A percentile compares a stretch with the other conserved stretches of the same genome.
Evolutionary conservation across 1,140 invertebrate species (phyloP).

Genomic region (Trypoxylus dichotomus): DNA sequence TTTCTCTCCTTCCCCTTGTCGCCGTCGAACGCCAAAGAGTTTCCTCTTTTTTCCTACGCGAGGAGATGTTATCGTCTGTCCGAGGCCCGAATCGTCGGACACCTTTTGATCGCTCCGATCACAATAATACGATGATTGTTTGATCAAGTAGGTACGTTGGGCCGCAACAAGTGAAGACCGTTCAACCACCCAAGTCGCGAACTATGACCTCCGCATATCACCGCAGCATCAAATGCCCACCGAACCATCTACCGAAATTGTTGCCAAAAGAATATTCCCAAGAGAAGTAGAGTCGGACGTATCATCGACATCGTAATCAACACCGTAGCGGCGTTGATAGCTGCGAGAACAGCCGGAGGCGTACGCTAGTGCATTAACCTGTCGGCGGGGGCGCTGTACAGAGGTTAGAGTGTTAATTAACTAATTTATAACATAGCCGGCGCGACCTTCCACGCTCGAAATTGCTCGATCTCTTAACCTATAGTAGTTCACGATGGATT

Average conservation of each 20-base stretch:
- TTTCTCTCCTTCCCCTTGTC: neutral
- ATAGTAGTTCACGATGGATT: neutral
- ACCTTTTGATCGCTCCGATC: constrained; percentile 19
- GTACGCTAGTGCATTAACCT: constrained; percentile 39
- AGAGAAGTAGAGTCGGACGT: neutral
- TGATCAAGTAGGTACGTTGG: constrained; percentile 4
- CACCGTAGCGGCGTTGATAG: neutral
- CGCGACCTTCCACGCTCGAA: constrained; percentile 9
- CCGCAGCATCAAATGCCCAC: neutral
- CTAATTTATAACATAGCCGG: constrained; percentile 41
- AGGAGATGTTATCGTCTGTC: neutral
- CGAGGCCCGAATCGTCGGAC: neutral
- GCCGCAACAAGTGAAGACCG: constrained; percentile 4
- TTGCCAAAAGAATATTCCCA: constrained; percentile 14
- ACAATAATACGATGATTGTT: constrained; percentile 20
- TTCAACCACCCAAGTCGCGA: constrained; percentile 7
- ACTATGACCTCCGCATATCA: constrained; percentile 5
- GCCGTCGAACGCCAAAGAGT: neutral
- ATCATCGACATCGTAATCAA: constrained; percentile 1
- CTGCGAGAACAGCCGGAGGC: constrained; percentile 29
- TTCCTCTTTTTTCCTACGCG: neutral
- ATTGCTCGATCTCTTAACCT: neutral
- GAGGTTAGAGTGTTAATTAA: constrained; percentile 42
- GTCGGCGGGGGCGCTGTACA: constrained; percentile 38
- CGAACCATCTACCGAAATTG: neutral